Evolutionary conservation across 2,113 vertebrate species (phyloP).

Genomic region (Dunckerocampus dactyliophorus): DNA sequence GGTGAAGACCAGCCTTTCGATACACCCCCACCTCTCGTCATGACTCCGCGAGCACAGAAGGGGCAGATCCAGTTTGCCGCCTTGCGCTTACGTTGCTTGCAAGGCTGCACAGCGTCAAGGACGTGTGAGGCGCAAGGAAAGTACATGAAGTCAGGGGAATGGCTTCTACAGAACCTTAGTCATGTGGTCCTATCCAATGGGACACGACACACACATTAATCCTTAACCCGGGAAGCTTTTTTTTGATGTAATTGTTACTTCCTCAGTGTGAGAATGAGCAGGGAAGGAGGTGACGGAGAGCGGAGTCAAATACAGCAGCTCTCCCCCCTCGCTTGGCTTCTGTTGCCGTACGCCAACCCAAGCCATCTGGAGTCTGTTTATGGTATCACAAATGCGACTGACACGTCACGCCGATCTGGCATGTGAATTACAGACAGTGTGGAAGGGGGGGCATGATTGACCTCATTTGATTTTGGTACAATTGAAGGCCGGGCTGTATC

Average conservation of each 20-base stretch:
- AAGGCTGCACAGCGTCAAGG: constrained; percentile 48
- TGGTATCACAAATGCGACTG: constrained; percentile 73
- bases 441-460: constrained; percentile 54
- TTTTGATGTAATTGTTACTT: constrained; percentile 25
- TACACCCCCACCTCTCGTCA: background rate
- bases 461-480: constrained; percentile 70
- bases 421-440: constrained; percentile 67
- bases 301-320: constrained; percentile 47
- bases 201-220: constrained; percentile 25
- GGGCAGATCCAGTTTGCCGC: constrained; percentile 37
- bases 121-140: constrained; percentile 31
- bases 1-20: constrained; percentile 45
- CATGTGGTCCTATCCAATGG: constrained; percentile 23
- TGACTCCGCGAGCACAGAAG: constrained; percentile 31
- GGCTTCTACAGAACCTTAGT: constrained; percentile 23
- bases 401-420: constrained; percentile 76
- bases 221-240: constrained; percentile 8
- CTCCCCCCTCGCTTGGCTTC: constrained; percentile 48
- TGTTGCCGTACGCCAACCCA: constrained; percentile 64
- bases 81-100: constrained; percentile 30
- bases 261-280: constrained; percentile 9
- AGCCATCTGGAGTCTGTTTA: constrained; percentile 76
- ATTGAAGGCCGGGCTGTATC: constrained; percentile 70
- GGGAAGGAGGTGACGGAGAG: constrained; percentile 20
- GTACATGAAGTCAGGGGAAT: constrained; percentile 15